A percentile compares a stretch with the other conserved stretches of the same genome.
Evolutionary conservation across 1,140 invertebrate genomes (phyloP).

Genomic region (Euschistus heros): DNA sequence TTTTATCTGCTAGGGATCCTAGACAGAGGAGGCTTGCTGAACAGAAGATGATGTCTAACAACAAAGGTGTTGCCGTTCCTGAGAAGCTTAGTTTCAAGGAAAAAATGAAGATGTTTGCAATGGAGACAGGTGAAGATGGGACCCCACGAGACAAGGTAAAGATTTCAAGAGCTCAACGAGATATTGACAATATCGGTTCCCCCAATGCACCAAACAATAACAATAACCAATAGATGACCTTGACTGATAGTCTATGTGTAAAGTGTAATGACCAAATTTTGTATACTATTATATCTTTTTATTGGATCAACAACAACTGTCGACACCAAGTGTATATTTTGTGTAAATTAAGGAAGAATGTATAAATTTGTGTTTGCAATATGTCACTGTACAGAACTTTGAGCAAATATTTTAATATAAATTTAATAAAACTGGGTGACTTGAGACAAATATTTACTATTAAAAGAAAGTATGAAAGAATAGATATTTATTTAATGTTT

Average conservation of each 20-base stretch:
- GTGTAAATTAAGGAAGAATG: neutral
- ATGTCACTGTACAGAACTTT: neutral
- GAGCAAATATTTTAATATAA: constrained; percentile 1
- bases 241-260: too few species aligned
- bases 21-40: constrained; percentile 66
- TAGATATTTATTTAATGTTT: constrained; percentile 9
- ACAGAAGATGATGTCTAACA: constrained; percentile 46
- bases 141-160: constrained; percentile 87
- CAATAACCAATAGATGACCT: constrained; percentile 15
- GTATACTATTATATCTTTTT: too few species aligned
- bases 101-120: constrained; percentile 95
- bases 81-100: constrained; percentile 88
- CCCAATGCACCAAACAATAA: constrained; percentile 39
- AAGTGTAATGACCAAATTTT: too few species aligned
- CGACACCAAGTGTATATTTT: neutral
- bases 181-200: constrained; percentile 63
- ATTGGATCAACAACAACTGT: too few species aligned
- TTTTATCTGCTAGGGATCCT: constrained; percentile 55
- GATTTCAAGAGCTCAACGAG: constrained; percentile 81
- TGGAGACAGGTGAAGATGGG: constrained; percentile 76
- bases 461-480: neutral
- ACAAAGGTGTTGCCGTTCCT: constrained; percentile 54
- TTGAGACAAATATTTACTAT: constrained; percentile 7
- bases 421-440: neutral
- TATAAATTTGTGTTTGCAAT: neutral